Evolutionary conservation across 2,113 vertebrate species (phyloP).

Genomic region (Thalassoma bifasciatum): DNA sequence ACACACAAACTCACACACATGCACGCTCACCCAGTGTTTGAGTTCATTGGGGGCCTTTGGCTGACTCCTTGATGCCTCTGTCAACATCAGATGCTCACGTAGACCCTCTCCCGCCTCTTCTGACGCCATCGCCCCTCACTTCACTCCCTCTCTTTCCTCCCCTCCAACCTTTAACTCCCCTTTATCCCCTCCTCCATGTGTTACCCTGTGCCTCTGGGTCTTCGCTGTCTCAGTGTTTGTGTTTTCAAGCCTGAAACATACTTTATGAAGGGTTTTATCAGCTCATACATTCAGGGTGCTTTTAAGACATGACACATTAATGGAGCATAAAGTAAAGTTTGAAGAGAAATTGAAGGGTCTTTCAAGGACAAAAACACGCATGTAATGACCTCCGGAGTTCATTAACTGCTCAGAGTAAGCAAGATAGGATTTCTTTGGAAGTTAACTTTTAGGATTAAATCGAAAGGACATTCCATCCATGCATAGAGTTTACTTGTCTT

Average conservation of each 20-base stretch:
- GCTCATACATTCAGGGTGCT: conserved; percentile 11
- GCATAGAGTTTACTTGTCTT: neutral
- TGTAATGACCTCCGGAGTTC: conserved; percentile 24
- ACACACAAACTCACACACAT: conserved; percentile 27
- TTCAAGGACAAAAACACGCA: conserved; percentile 31
- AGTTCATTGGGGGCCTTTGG: conserved; percentile 80
- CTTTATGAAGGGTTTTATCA: conserved; percentile 35
- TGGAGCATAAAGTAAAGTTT: conserved; percentile 44
- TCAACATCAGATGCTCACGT: conserved; percentile 71
- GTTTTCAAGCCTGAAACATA: conserved; percentile 29
- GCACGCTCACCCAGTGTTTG: conserved; percentile 25
- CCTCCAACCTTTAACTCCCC: conserved; percentile 39
- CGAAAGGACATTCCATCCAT: neutral
- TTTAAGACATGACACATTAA: conserved; percentile 58
- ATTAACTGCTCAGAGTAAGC: conserved; percentile 12
- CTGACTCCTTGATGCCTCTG: conserved; percentile 79
- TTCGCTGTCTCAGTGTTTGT: conserved; percentile 50
- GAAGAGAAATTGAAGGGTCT: conserved; percentile 25
- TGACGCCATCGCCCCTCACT: conserved; percentile 65
- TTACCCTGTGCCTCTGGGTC: conserved; percentile 39
- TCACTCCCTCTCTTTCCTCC: conserved; percentile 41
- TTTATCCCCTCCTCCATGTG: neutral
- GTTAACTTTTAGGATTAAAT: conserved; percentile 50
- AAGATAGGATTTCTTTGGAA: neutral
- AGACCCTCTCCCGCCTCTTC: conserved; percentile 54